Base-by-base conservation (phyloP, 2,888 invertebrate genomes). In the Hypsopygia costalis region DNA sequence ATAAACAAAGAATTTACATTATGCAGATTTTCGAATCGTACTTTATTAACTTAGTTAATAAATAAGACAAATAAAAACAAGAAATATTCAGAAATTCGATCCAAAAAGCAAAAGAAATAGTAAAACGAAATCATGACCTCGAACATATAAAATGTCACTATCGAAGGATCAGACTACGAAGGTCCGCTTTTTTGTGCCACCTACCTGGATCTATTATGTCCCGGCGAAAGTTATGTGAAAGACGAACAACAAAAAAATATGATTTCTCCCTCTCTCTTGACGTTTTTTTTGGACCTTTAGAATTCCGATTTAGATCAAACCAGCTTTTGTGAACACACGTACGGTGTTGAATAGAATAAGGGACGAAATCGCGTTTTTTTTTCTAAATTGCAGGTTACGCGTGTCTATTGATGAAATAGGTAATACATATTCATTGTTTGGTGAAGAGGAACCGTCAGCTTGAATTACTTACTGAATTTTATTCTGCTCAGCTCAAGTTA, bases 151-250 rank as follows among this genome's bases (percentile, higher is more conserved):
- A 75, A 81, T 87, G 85, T 83, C 85, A 81, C 80, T 70, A 76
- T 81, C 77, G 68, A 64, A 75, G 67, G 69, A 69, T 68, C 69
- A 58, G 62, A 68, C 63, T 59, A 59, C 55, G 55, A 53, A 62
- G 69, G 62, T 55, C 56, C 54, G 52, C 3, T 48, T 62, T 73
- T 80, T 79, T 78, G 41, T 52, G 43, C 60, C 68, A 60, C 55
- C 81, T 86, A 86, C 86, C 85, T 85, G 85, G 68, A 51, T 40
- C 72, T 57, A 74, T 82, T 81, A 75, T 81, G 63, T 58, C 62
- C 58, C 50, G 66, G 81, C 75, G 87, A 87, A 87, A 87, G 86
- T 82, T 76, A 78, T 72, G 79, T 75, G 81, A 83, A 82, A 85
- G 81, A 62, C 54, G 46, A 42, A 69, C 65, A 77, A 81, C 25